Evolutionary conservation across 2,888 invertebrate genomes (phyloP).

Genomic region (Andrena haemorrhoa): DNA sequence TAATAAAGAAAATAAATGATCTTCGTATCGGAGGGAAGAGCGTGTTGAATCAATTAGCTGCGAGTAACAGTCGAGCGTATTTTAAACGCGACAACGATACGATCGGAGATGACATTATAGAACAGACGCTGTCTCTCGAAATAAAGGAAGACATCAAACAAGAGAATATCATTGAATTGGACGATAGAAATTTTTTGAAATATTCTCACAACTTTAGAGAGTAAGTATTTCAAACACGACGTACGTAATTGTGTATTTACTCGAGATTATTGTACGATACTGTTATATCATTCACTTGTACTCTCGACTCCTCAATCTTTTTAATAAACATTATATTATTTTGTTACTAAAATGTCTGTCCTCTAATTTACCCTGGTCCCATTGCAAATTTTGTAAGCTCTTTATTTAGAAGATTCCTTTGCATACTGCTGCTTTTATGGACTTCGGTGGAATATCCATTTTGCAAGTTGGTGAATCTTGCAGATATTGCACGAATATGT

Average conservation of each 20-base stretch:
- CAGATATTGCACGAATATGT: constrained; percentile 79
- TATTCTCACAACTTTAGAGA: constrained; percentile 76
- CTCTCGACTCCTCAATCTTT: constrained; percentile 4
- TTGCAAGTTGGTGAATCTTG: constrained; percentile 35
- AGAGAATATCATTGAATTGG: constrained; percentile 1
- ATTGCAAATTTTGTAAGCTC: not conserved
- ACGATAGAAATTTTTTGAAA: constrained; percentile 38
- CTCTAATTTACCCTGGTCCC: not conserved
- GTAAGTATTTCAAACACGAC: constrained; percentile 68
- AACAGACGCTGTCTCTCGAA: constrained; percentile 56
- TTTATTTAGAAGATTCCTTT: not conserved
- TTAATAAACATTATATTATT: constrained; percentile 48
- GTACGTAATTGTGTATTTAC: not conserved
- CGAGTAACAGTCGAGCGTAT: not conserved
- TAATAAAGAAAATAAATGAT: constrained; percentile 63
- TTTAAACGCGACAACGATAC: not conserved
- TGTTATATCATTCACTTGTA: constrained; percentile 21
- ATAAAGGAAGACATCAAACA: constrained; percentile 46
- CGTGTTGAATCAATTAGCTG: not conserved
- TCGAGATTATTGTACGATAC: not conserved
- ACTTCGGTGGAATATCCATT: not conserved
- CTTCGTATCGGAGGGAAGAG: constrained; percentile 24
- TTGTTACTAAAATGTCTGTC: constrained; percentile 36
- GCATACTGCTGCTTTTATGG: not conserved
- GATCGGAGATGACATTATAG: constrained; percentile 54